Evolutionary conservation across 2,113 vertebrate genomes (phyloP), one percentile per base, ranked within the genome.

Genomic region (Hippocampus guttulatus): DNA sequence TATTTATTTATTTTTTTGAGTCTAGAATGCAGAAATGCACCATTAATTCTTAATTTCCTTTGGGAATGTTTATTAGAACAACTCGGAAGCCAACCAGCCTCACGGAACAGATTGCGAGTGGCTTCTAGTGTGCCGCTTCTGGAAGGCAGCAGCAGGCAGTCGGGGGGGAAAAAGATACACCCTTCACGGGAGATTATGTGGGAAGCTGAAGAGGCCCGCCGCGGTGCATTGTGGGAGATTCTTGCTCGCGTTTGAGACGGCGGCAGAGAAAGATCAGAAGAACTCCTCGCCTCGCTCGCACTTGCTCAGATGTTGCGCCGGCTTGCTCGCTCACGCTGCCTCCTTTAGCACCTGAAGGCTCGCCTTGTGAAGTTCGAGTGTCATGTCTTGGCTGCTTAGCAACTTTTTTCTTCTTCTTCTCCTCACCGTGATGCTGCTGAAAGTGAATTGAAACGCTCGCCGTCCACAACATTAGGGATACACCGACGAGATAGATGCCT

Each of bases 101-200:
- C 27, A 61, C 15, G 7, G 0, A 61, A 30, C 58, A 61, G 58
- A 61, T 61, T 33, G 27, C 9, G 15, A 9, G 27, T 15, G 27
- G 14, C 58, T 61, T 23, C 0, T 6, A 27, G 7, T 15, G 18
- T 61, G 38, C 74, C 60, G 38, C 23, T 9, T 5, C 75, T 84
- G 84, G 85, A 82, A 89, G 81, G 83, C 81, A 85, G 65, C 74
- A 45, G 20, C 71, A 71, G 43, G 45, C 64, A 68, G 67, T 80
- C 74, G 74, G 25, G 25, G 25, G 61, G 80, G 80, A 51, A 79
- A 49, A 84, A 75, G 86, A 77, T 82, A 81, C 83, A 74, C 83
- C 87, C 82, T 88, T 89, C 80, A 76, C 33, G 54, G 43, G 68
- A 25, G 68, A 85, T 86, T 77, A 69, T 49, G 76, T 78, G 64